Evolutionary conservation across 2,797 vertebrate genomes (phyloP), one percentile per base, ranked within the genome.

Genomic region (Naso thynnoides): DNA sequence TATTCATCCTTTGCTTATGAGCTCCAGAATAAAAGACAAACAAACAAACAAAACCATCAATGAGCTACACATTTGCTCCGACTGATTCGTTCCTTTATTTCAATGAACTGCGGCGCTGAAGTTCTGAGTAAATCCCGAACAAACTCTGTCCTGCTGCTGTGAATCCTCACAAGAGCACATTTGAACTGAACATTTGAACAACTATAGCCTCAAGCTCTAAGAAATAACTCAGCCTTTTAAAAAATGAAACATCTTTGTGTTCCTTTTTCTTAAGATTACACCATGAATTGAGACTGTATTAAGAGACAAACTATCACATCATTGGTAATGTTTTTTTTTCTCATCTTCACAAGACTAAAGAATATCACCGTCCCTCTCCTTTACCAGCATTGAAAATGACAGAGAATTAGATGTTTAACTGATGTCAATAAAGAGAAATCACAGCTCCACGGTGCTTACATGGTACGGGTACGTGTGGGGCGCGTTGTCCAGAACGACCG

Each of bases 401-500:
- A n/a, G 19, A n/a, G 31, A 5, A 6, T 8, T 18, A 13, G 2
- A 63, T 33, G 2, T 48, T 21, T 18, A 50, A 31, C 3, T 15
- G 13, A 0, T 8, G 19, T 36, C 6, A 27, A 7, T 36, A 36
- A 11, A 36, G 4, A 36, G 11, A 4, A 15, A 29, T 10, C 16
- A 16, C 16, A 19, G 48, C 47, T 49, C 6, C 2, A 2, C 2
- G 2, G 45, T 15, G 41, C 85, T 73, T 85, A 97, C 96, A 33
- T 96, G 95, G 68, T 94, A 92, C 0, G 96, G 94, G 70, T 96
- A 95, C 0, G 95, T 95, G 84, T 96, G 93, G 4, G 93, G 91
- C 0, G 87, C 78, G 8, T 95, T 94, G 83, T 96, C 96, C 84
- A 97, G 84, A n/a, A 96, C 93, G 65, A 97, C 95, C 0, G 83